Conservation (phyloP, 2,888 invertebrate species). For the Drosophila anomelani region DNA sequence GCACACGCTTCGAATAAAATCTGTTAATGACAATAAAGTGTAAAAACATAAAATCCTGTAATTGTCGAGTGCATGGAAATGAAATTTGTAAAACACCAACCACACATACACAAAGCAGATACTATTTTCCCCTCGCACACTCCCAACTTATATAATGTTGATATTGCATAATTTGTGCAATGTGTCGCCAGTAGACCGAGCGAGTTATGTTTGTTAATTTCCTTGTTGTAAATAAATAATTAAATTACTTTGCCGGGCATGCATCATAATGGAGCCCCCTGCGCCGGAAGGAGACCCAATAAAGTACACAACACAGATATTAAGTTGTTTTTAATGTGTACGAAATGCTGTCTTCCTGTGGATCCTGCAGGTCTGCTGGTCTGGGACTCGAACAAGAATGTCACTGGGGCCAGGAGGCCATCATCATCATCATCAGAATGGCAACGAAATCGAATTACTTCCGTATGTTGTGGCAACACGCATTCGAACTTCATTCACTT, state of each 20-base stretch:
- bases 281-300: slow-evolving; percentile 54
- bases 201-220: slow-evolving; percentile 50
- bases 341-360: slow-evolving; percentile 42
- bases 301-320: slow-evolving; percentile 45
- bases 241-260: slow-evolving; percentile 45
- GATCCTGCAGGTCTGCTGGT: slow-evolving; percentile 39
- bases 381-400: slow-evolving; percentile 53
- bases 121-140: background rate
- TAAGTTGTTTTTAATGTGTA: slow-evolving; percentile 59
- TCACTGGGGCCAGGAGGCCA: slow-evolving; percentile 55
- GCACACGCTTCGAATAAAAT: slow-evolving; percentile 13
- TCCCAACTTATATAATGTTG: slow-evolving; percentile 21
- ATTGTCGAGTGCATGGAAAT: slow-evolving; percentile 44
- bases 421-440: slow-evolving; percentile 38
- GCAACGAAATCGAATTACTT: slow-evolving; percentile 77
- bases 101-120: background rate
- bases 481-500: slow-evolving; percentile 6
- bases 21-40: slow-evolving; percentile 55
- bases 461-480: slow-evolving; percentile 59
- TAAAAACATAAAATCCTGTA: slow-evolving; percentile 45
- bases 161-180: slow-evolving; percentile 44
- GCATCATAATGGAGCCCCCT: slow-evolving; percentile 35
- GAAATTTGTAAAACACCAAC: slow-evolving; percentile 33
- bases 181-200: slow-evolving; percentile 43
- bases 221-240: slow-evolving; percentile 66